Evolutionary conservation across 2,113 vertebrate species (phyloP).

Genomic region (Anolis carolinensis): DNA sequence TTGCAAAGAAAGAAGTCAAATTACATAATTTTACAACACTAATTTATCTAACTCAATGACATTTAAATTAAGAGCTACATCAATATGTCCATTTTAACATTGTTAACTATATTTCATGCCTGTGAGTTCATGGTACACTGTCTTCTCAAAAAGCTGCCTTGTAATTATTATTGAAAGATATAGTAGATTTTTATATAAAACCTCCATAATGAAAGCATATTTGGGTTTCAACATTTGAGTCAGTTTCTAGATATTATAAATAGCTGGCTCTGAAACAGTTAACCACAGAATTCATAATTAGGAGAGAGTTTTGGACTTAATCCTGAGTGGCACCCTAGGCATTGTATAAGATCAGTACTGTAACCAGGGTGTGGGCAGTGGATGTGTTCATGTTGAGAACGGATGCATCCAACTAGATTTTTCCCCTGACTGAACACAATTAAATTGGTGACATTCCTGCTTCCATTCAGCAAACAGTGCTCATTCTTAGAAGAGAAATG

Average conservation of each 20-base stretch:
- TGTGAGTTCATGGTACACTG: too few relatives aligned
- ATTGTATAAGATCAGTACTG: not conserved
- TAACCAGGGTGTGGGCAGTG: not conserved
- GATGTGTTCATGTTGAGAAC: not conserved
- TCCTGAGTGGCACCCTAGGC: not conserved
- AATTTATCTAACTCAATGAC: not conserved
- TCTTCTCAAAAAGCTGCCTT: too few relatives aligned
- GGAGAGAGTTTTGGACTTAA: not conserved
- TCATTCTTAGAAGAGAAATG: not conserved
- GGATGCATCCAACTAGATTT: not conserved
- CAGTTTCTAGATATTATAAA: not conserved
- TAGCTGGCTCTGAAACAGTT: not conserved
- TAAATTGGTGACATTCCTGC: not conserved
- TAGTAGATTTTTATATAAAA: not conserved
- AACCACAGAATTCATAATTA: not conserved
- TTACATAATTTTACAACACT: not conserved
- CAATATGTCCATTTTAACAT: too few relatives aligned
- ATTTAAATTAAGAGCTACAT: too few relatives aligned
- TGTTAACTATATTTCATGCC: too few relatives aligned
- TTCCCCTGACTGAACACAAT: not conserved
- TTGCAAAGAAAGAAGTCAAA: not conserved
- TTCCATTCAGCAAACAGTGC: not conserved
- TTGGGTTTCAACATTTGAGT: not conserved
- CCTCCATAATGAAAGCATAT: not conserved
- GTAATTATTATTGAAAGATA: too few relatives aligned